A percentile compares a stretch with the other conserved stretches of the same genome.
phyloP scores from a whole-genome alignment of 2,797 vertebrate genomes.

The Pipistrellus pygmaeus region DNA sequence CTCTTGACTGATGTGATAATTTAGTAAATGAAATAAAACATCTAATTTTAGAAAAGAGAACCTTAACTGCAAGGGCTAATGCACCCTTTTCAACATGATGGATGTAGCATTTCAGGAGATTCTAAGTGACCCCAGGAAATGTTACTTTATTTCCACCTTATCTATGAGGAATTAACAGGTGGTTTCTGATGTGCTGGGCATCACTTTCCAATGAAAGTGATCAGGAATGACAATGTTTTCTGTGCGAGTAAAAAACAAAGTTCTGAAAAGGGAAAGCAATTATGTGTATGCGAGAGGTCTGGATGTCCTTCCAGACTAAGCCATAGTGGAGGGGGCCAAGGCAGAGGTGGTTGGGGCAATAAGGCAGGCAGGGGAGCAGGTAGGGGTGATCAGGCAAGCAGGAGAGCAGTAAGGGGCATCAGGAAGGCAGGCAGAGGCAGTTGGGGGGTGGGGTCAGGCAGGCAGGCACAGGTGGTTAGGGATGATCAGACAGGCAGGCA shows the following conservation, averaged over 20 bases:
- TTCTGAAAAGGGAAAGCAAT: background rate
- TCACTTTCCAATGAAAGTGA: background rate
- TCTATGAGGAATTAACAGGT: background rate
- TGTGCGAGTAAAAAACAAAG: background rate
- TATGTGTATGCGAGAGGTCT: background rate
- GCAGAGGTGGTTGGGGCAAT: no score
- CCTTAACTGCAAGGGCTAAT: background rate
- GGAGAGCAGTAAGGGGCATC: no score
- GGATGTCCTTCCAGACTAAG: no score
- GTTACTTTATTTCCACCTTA: background rate
- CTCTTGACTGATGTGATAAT: conserved; percentile 68
- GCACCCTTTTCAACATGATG: conserved; percentile 58
- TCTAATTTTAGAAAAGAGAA: conserved; percentile 63
- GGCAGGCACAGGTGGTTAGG: no score
- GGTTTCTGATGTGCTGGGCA: background rate
- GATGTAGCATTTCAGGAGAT: conserved; percentile 55
- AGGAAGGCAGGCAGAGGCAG: no score
- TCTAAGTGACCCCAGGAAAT: conserved; percentile 17
- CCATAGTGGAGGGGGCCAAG: no score
- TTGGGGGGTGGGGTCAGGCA: no score
- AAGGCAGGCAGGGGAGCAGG: no score
- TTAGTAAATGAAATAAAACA: conserved; percentile 68
- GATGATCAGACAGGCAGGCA: no score
- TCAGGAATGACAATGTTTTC: background rate
- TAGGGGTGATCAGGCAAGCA: no score